phyloP scores from a whole-genome alignment of 1,140 invertebrate genomes.

The Agrilus planipennis region DNA sequence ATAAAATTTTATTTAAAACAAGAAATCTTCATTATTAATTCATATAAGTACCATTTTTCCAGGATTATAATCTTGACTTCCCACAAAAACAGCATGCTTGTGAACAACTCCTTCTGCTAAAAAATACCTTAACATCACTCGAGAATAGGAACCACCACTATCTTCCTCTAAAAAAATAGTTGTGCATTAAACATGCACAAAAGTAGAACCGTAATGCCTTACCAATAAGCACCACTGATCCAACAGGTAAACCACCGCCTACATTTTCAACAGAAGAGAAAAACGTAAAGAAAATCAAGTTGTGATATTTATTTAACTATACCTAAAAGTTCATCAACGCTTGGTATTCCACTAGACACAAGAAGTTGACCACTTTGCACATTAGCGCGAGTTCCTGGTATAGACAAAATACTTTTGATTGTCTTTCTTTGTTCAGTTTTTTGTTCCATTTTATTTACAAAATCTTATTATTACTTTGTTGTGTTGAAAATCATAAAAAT shows the following conservation, averaged over 20 bases:
- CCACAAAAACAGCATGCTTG: slow-evolving; percentile 56
- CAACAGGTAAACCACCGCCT: slow-evolving; percentile 49
- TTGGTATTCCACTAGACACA: slow-evolving; percentile 56
- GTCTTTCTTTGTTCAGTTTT: slow-evolving; percentile 8
- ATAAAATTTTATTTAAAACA: background rate
- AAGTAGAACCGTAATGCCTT: slow-evolving; percentile 13
- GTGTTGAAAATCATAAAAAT: too few species aligned
- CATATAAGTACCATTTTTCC: slow-evolving; percentile 42
- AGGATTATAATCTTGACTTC: slow-evolving; percentile 57
- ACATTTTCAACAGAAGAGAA: slow-evolving; percentile 15
- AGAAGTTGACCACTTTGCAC: slow-evolving; percentile 55
- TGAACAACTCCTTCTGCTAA: slow-evolving; percentile 66
- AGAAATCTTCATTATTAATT: slow-evolving; percentile 8
- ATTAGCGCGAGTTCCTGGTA: slow-evolving; percentile 51
- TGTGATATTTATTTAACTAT: slow-evolving; percentile 15
- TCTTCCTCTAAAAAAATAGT: slow-evolving; percentile 60
- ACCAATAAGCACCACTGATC: slow-evolving; percentile 47
- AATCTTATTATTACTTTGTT: too few species aligned
- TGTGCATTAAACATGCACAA: slow-evolving; percentile 8
- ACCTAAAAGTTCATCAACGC: slow-evolving; percentile 57
- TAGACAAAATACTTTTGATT: slow-evolving; percentile 21
- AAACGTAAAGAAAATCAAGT: slow-evolving; percentile 17
- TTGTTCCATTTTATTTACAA: slow-evolving; percentile 1
- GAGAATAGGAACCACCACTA: slow-evolving; percentile 57
- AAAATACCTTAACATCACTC: slow-evolving; percentile 68